Percentiles rank a stretch among this genome's conserved stretches.
Evolutionary conservation across 2,113 vertebrate species (phyloP).

Genomic region (Halichoerus grypus): DNA sequence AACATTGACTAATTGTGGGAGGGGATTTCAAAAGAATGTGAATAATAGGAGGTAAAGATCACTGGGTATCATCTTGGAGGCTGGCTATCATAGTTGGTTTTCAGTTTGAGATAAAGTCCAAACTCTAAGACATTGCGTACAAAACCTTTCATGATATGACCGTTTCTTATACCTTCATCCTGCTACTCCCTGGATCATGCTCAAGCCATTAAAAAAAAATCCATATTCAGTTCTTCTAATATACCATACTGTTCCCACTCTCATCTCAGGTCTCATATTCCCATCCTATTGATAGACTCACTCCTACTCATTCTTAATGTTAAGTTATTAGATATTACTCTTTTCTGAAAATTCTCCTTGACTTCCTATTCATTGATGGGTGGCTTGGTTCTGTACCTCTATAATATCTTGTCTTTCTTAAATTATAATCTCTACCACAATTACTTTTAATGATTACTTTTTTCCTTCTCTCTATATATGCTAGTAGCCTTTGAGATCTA

Average conservation of each 20-base stretch:
- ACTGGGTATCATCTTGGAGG: background rate
- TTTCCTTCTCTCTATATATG: background rate
- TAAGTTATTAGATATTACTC: background rate
- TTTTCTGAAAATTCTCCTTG: background rate
- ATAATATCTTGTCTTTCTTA: background rate
- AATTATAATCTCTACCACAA: background rate
- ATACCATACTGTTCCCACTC: background rate
- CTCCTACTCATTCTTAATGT: background rate
- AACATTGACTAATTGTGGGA: background rate
- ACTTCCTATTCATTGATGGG: background rate
- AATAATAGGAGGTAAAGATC: background rate
- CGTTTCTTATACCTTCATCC: background rate
- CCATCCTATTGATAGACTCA: background rate
- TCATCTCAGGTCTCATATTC: background rate
- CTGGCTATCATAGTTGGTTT: background rate
- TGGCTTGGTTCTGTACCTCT: background rate
- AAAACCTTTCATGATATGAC: background rate
- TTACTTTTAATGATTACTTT: background rate
- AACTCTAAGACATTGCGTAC: background rate
- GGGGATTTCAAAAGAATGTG: rapidly evolving
- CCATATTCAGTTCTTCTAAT: background rate
- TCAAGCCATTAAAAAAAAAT: background rate
- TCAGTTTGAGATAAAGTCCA: background rate
- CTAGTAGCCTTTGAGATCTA: background rate
- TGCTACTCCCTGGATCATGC: background rate